These are phyloP conservation scores for Eueides isabella DNA, from an alignment of 1,140 invertebrate species.

Conservation along the genomic window DNA sequence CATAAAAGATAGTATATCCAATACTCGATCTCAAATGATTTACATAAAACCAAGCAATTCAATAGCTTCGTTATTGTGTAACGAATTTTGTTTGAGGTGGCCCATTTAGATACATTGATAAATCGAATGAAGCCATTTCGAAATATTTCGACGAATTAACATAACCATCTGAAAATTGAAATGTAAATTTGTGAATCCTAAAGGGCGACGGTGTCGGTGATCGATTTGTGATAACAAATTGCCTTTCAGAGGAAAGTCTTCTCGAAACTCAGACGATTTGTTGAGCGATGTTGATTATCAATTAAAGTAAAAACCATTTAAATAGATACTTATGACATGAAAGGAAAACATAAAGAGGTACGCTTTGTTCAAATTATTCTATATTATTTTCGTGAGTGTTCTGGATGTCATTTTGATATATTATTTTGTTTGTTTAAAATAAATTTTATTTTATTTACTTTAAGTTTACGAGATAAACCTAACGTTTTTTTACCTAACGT, in stretches of 20 bases:
- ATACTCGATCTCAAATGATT: background rate
- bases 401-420: background rate
- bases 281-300: slow-evolving; percentile 3
- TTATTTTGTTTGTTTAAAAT: too few species aligned
- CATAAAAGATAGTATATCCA: background rate
- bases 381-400: background rate
- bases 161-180: slow-evolving; percentile 42
- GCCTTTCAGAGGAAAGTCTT: slow-evolving; percentile 21
- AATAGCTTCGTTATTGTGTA: slow-evolving; percentile 8
- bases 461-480: too few species aligned
- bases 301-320: background rate
- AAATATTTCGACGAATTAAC: slow-evolving; percentile 38
- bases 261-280: slow-evolving; percentile 24
- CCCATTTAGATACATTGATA: slow-evolving; percentile 20
- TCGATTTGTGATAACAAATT: slow-evolving; percentile 41
- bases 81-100: slow-evolving; percentile 16
- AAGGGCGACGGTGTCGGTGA: slow-evolving; percentile 29
- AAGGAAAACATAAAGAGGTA: too few species aligned
- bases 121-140: slow-evolving; percentile 33
- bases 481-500: too few species aligned
- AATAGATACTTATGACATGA: background rate
- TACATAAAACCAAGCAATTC: slow-evolving; percentile 12
- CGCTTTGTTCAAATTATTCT: too few species aligned
- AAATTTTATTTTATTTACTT: too few species aligned
- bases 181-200: slow-evolving; percentile 40